Base-by-base conservation (phyloP, 92 coral and sea anemone genomes). In the Isaurus tuberculatus region DNA sequence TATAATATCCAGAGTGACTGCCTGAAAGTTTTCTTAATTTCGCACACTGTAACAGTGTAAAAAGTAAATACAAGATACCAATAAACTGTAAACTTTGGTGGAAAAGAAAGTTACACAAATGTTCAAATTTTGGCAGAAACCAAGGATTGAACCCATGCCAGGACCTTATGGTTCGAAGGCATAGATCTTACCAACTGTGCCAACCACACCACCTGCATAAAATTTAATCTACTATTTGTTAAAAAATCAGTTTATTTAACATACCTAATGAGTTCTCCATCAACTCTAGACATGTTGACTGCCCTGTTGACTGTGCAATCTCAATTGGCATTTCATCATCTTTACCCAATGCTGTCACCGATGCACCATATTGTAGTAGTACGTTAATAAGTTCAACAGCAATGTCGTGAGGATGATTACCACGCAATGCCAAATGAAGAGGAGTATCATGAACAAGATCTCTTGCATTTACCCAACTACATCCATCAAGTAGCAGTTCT, bases 381-480 rank as follows among this genome's bases (percentile, higher is more conserved):
- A 90, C 31, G 10, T 86, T 64, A 34, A 86, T 88, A 33, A 96
- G 63, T 75, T 93, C 89, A 83, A 96, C 91, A n/a, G 89, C 89
- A 53, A 90, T 88, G 14, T 93, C 97, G 16, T 85, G 91, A 17
- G 98, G 91, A 49, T 92, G 93, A 78, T 89, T 83, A 0, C 98
- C 91, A 22, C 99, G 89, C 4, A 90, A 84, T 0, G 90, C 92
- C 36, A 90, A 80, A 84, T 96, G 97, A 19, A 96, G 86, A 25
- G 99, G 98, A 9, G 99, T 96, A 51, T 96, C 98, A 53, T 74
- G 46, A 20, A 96, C 90, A 80, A 96, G 77, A 79, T 96, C 99
- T 69, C 80, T 91, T 4, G 95, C 93, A 92, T 92, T 91, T 75
- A 93, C 94, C 51, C 95, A 75, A 26, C 93, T 86, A 44, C 92